phyloP scores from a whole-genome alignment of 2,113 vertebrate species.

The Tricholaema leucomelas region DNA sequence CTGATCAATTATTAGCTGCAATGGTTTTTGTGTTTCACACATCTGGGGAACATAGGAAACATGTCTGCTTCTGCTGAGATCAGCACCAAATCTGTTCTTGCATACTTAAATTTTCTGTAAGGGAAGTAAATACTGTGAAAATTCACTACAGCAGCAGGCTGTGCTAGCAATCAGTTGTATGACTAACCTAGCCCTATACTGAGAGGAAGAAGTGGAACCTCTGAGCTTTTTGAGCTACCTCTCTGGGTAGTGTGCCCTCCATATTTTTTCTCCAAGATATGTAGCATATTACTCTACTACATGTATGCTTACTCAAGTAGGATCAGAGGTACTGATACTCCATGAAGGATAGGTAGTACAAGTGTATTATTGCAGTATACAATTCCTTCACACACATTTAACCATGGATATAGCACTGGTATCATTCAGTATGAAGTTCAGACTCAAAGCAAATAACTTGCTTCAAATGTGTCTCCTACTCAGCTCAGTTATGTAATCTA shows the following conservation, averaged over 20 bases:
- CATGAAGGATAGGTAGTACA: too few relatives aligned
- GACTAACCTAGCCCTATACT: not conserved
- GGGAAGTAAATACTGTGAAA: not conserved
- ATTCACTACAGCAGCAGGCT: not conserved
- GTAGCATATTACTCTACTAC: not conserved
- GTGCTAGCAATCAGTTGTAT: not conserved
- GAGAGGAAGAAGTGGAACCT: not conserved
- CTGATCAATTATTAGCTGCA: not conserved
- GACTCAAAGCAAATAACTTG: not conserved
- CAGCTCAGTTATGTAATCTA: not conserved
- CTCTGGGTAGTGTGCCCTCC: not conserved
- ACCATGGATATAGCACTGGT: not conserved
- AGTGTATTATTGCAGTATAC: not conserved
- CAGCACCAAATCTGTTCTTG: not conserved
- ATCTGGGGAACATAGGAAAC: not conserved
- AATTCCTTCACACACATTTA: not conserved
- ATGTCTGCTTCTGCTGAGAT: not conserved
- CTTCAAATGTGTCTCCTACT: not conserved
- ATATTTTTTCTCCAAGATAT: not conserved
- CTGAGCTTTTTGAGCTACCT: not conserved
- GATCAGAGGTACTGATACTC: not conserved
- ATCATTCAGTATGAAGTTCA: not conserved
- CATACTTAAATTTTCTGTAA: not conserved
- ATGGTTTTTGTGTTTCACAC: accelerated
- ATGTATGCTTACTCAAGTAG: accelerated